Base-by-base conservation (phyloP, 64 coral and sea anemone genomes). In the Astreopora myriophthalma region DNA sequence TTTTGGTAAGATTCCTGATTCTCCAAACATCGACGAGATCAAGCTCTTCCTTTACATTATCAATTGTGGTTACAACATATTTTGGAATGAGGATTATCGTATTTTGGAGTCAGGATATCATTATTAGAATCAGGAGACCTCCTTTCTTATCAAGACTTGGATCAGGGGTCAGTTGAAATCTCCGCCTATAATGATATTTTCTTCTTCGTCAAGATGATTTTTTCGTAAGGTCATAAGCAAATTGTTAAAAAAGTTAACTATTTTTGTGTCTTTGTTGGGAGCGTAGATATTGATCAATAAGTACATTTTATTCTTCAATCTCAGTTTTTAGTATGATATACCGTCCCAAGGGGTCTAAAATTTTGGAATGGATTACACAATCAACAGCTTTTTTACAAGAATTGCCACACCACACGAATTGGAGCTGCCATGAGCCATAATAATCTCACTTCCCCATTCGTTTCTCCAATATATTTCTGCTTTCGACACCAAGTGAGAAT, bases 391-490 rank as follows among this genome's bases (percentile, higher is more conserved):
- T 84, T 61, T 84, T 14, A 84, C 3, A 22, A 63, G 28, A 31
- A 84, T 84, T n/a, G 79, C 49, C 20, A 17, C 16, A 61, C 79
- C 22, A 20, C 49, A 16, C 1, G 79, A 61, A 55, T 84, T 84
- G 2, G 27, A 36, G 28, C 79, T 84, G 30, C 79, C 79, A 63
- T 84, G 52, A 3, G 79, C 57, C 30, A 84, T 36, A 6, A 20
- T 62, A 33, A 84, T 84, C 3, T 84, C 25, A 29, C 28, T 62
- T 0, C 52, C 79, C 79, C 79, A 84, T 62, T 84, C 79, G 13
- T 34, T 84, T 31, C 64, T 46, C 75, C 75, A 79, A 26, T 79
- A 38, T 40, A 24, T 48, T 39, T 79, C 75, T 48, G 75, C 29
- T 79, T 79, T 40, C 39, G 42, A 13, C 37, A 48, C 75, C 37